Evolutionary conservation across 2,113 vertebrate species (phyloP).

Genomic region (Sapajus apella): DNA sequence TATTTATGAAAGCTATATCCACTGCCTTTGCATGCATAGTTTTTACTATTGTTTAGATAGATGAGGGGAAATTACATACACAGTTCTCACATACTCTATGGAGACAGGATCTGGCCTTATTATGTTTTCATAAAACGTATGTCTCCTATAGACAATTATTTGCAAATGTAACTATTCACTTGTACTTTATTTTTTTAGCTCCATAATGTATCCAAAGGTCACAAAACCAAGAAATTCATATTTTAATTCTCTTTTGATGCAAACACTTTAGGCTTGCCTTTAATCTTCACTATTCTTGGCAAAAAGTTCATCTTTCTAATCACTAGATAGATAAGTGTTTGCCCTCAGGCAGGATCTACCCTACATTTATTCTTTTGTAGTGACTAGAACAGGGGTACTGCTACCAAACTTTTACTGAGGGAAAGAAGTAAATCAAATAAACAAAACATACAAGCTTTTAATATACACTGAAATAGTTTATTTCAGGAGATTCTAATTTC

Average conservation of each 20-base stretch:
- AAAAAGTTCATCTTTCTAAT: neutral
- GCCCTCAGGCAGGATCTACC: neutral
- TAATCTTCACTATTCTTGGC: neutral
- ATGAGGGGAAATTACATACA: neutral
- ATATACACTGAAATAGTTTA: neutral
- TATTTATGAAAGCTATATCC: constrained; percentile 7
- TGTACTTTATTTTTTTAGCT: neutral
- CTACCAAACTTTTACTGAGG: neutral
- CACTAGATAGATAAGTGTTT: neutral
- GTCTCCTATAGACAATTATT: neutral
- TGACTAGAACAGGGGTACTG: neutral
- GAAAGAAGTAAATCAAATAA: neutral
- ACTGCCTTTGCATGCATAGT: neutral
- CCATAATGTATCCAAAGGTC: neutral
- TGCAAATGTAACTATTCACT: neutral
- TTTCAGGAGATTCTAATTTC: neutral
- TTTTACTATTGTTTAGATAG: constrained; percentile 28
- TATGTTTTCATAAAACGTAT: neutral
- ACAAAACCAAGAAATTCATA: neutral
- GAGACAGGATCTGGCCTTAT: neutral
- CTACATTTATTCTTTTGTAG: neutral
- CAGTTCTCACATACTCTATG: neutral
- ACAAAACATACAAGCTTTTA: neutral
- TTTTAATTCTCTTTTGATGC: neutral
- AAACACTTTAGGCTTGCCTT: neutral